Evolutionary conservation across 2,888 invertebrate species (phyloP).

Genomic region (Himalopsyche kuldschensis): DNA sequence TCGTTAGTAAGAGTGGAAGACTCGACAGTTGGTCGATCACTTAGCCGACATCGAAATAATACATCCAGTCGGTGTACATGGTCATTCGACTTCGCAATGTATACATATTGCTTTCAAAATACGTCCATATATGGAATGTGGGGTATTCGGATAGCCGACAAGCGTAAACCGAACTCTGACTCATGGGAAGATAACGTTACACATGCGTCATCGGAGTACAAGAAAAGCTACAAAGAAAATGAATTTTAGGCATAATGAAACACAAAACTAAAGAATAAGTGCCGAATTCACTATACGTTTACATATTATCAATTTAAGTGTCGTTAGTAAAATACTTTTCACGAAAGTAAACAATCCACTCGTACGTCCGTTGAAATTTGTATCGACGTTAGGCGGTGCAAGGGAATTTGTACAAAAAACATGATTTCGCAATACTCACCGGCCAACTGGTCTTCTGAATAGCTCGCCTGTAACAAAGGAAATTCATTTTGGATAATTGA

Average conservation of each 20-base stretch:
- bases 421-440: conserved; percentile 65
- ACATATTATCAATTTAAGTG: background rate
- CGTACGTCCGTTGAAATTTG: conserved; percentile 34
- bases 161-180: conserved; percentile 47
- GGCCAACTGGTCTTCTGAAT: conserved; percentile 88
- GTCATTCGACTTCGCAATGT: conserved; percentile 35
- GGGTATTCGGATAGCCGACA: conserved; percentile 50
- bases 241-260: background rate
- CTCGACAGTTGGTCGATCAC: background rate
- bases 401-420: conserved; percentile 26
- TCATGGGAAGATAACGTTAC: conserved; percentile 39
- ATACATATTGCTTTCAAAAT: conserved; percentile 55
- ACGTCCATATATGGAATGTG: conserved; percentile 64
- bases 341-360: conserved; percentile 33
- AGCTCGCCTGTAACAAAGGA: conserved; percentile 70
- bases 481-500: background rate
- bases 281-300: background rate
- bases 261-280: background rate
- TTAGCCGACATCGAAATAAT: conserved; percentile 18
- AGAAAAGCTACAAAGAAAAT: conserved; percentile 5
- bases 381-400: conserved; percentile 9
- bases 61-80: conserved; percentile 36
- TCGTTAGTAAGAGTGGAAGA: background rate
- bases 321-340: background rate
- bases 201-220: conserved; percentile 33